Evolutionary conservation across 2,888 invertebrate species (phyloP).

Genomic region (Subacronicta megacephala): DNA sequence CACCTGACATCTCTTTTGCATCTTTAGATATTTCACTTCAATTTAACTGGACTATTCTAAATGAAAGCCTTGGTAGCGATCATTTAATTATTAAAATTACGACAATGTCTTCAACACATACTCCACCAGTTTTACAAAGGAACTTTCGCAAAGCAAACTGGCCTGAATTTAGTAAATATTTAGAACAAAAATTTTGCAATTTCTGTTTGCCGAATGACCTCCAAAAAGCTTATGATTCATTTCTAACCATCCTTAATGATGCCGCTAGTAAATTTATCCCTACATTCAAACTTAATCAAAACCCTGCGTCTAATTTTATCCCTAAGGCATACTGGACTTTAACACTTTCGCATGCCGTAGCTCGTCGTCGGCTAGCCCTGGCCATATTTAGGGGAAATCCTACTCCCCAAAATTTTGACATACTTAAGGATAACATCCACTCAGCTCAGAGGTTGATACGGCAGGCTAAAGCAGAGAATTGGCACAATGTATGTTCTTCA

Average conservation of each 20-base stretch:
- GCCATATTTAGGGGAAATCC: neutral
- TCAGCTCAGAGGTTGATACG: no score
- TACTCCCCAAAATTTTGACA: neutral
- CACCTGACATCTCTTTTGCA: neutral
- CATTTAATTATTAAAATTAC: neutral
- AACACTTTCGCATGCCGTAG: neutral
- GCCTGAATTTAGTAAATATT: neutral
- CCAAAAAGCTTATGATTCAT: neutral
- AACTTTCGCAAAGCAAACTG: neutral
- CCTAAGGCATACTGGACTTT: neutral
- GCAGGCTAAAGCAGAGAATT: no score
- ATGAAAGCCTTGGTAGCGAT: neutral
- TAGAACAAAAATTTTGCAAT: neutral
- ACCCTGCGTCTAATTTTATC: neutral
- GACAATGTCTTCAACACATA: no score
- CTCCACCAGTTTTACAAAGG: neutral
- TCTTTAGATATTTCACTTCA: neutral
- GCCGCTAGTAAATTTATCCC: no score
- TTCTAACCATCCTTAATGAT: no score
- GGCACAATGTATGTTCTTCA: no score
- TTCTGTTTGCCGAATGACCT: neutral
- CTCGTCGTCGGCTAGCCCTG: neutral
- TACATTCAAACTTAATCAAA: neutral
- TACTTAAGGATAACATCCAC: no score
- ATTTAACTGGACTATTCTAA: neutral